Conservation (phyloP, 2,113 vertebrate species). For the Ornithorhynchus anatinus region DNA sequence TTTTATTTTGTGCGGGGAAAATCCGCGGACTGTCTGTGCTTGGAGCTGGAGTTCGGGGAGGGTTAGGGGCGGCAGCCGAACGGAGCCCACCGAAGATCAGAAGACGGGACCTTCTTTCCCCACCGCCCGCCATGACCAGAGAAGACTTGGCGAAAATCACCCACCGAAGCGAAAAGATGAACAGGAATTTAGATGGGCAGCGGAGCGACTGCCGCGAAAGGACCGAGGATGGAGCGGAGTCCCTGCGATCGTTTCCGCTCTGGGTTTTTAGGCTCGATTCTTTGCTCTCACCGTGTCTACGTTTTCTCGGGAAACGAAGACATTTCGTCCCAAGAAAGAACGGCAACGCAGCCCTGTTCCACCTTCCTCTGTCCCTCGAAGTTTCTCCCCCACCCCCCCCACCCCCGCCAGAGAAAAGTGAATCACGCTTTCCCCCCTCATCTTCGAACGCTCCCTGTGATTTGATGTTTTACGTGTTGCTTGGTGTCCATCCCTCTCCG, state of each 20-base stretch:
- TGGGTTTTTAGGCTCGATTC: background rate
- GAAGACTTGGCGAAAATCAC: constrained; percentile 15
- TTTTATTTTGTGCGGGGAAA: too few species aligned
- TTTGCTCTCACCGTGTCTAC: background rate
- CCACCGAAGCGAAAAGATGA: constrained; percentile 10
- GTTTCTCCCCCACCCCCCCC: background rate
- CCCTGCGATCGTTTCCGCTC: background rate
- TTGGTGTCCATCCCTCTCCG: constrained; percentile 3
- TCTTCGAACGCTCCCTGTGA: background rate
- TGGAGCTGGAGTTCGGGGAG: too few species aligned
- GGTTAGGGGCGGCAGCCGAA: too few species aligned
- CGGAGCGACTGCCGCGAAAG: background rate
- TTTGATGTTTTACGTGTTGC: background rate
- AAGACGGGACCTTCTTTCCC: too few species aligned
- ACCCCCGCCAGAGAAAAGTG: background rate
- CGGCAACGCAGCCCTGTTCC: background rate
- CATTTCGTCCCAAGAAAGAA: background rate
- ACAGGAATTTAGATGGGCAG: constrained; percentile 30
- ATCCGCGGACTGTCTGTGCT: too few species aligned
- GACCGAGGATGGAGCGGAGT: background rate
- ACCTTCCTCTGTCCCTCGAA: background rate
- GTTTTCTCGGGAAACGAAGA: background rate
- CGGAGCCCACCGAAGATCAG: too few species aligned
- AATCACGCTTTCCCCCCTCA: background rate
- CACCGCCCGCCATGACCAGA: too few species aligned